phyloP scores from a whole-genome alignment of 2,888 invertebrate species.

The Oscheius onirici region DNA sequence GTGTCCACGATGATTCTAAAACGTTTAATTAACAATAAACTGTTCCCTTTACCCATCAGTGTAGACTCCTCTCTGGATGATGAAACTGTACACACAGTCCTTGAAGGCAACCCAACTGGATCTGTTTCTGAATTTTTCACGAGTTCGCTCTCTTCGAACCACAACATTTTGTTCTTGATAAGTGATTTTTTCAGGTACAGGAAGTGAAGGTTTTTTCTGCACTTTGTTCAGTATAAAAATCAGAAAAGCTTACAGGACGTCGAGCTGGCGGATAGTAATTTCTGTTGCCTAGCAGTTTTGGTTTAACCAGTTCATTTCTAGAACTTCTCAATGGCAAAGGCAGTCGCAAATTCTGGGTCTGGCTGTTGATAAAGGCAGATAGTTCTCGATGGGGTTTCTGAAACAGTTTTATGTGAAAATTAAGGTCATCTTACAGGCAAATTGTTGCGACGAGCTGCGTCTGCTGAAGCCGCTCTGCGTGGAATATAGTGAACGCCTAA shows the following conservation, averaged over 20 bases:
- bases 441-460: constrained; percentile 37
- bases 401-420: background rate
- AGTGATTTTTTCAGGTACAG: constrained; percentile 4
- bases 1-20: constrained; percentile 30
- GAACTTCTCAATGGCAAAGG: constrained; percentile 40
- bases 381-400: constrained; percentile 44
- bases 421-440: constrained; percentile 2
- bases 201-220: constrained; percentile 25
- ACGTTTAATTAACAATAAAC: background rate
- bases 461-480: constrained; percentile 45
- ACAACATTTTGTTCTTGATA: background rate
- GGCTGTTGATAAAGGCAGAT: constrained; percentile 44
- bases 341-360: constrained; percentile 22
- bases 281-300: constrained; percentile 43
- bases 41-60: constrained; percentile 33
- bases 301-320: constrained; percentile 41
- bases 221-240: background rate
- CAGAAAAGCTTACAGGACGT: constrained; percentile 1
- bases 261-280: constrained; percentile 50
- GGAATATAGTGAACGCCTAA: constrained; percentile 52
- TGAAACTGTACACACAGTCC: constrained; percentile 38
- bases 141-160: background rate
- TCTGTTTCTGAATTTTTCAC: constrained; percentile 5
- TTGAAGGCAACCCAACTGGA: constrained; percentile 33
- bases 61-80: constrained; percentile 38